Evolutionary conservation across 92 coral and sea anemone species (phyloP), one percentile per base, ranked within the genome.

Genomic region (Nematostella vectensis): DNA sequence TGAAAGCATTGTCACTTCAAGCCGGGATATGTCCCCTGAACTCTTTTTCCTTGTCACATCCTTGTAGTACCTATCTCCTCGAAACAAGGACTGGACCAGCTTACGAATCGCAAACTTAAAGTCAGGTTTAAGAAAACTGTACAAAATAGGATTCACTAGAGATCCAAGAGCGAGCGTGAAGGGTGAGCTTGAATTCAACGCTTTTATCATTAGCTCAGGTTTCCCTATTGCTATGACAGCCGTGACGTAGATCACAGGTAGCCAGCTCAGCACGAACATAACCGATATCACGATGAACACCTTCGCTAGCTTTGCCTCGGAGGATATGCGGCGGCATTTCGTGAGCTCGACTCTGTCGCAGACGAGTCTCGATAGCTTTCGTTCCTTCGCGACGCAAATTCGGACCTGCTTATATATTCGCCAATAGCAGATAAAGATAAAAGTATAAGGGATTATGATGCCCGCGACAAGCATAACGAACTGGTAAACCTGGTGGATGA

Each of bases 191-290:
- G 47, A 20, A 10, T 36, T 20, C 11, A 71, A 63, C 37, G 25
- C 33, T 10, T 31, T 37, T 1, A 67, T 61, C n/a, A 62, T 71
- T 13, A 71, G 63, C 0, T 71, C 78, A 16, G 62, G 70, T 54
- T 31, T 54, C 29, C 64, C 78, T 3, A 71, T 47, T 12, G 71
- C 78, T n/a, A 50, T 22, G 2, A 62, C 71, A 1, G 55, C 43
- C 12, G 78, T 71, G 15, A 60, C 62, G 71, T 67, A 71, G 22
- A 61, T 60, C 9, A 71, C 43, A 1, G 78, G 78, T 13, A 71
- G 45, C 78, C 78, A 71, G 53, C 78, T 71, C 20, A 71, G 16
- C 2, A 47, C 78, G 33, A 71, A 71, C 71, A 62, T 71, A 0
- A 71, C 57, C 31, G 78, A 70, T 13, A 71, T 61, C 47, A 71